These are phyloP conservation scores for Alcis repandata DNA, from an alignment of 2,888 invertebrate species.

Conservation along the genomic window DNA sequence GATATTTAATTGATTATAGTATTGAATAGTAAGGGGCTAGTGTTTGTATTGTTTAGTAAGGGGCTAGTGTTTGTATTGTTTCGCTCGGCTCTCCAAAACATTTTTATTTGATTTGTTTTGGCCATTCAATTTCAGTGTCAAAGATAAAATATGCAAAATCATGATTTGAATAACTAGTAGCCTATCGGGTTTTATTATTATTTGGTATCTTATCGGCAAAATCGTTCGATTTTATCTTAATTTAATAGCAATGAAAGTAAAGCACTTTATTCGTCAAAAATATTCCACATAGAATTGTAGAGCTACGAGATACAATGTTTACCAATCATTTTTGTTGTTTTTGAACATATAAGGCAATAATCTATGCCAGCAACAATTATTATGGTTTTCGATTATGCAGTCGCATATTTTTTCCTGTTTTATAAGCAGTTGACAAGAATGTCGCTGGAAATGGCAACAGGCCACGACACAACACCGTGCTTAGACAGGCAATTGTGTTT, in stretches of 20 bases:
- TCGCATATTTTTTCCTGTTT: slow-evolving; percentile 39
- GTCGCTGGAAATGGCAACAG: slow-evolving; percentile 38
- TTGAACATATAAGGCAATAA: not conserved
- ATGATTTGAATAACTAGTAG: slow-evolving; percentile 7
- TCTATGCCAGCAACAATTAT: not conserved
- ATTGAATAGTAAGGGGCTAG: no score
- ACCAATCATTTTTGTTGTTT: not conserved
- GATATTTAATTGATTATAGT: no score
- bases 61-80: not conserved
- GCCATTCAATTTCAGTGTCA: not conserved
- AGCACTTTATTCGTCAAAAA: not conserved
- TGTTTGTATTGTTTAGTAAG: no score
- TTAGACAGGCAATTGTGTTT: slow-evolving; percentile 34
- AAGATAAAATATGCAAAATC: slow-evolving; percentile 2
- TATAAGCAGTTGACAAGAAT: slow-evolving; percentile 33
- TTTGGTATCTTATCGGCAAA: slow-evolving; percentile 3
- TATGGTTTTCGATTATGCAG: not conserved
- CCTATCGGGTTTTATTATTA: slow-evolving; percentile 1
- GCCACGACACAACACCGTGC: slow-evolving; percentile 18
- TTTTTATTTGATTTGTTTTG: not conserved
- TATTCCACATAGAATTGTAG: not conserved
- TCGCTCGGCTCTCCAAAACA: not conserved
- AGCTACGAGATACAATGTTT: no score
- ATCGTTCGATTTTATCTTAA: slow-evolving; percentile 12
- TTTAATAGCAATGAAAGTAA: not conserved